Base-by-base conservation (phyloP, 2,888 invertebrate genomes). In the Operophtera brumata region DNA sequence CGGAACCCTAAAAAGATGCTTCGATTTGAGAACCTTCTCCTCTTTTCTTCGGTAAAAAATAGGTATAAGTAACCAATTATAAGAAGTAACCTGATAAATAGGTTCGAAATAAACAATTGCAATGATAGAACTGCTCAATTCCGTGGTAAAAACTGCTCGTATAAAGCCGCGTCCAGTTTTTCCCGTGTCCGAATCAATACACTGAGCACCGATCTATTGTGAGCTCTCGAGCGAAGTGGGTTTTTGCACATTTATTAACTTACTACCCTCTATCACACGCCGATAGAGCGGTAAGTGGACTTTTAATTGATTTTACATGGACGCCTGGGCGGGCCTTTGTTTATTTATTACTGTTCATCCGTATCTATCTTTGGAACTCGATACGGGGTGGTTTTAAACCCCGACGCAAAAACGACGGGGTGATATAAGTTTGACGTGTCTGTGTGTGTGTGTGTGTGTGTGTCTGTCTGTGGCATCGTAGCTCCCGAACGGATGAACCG, bases 231-330 rank as follows among this genome's bases (percentile, higher is more conserved):
- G 26, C 43, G 39, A 39, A 54, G 55, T 53, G 55, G 58, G 50
- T 56, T 61, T 57, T 58, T 56, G 44, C 61, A 55, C 57, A 55
- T 58, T 61, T 61, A 61, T 61, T 61, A 55, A 53, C 54, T 55
- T 51, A 53, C 57, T 53, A 47, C 52, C 47, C 45, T 55, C 51
- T 55, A 57, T 57, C 51, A 54, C 54, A 28, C 48, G 47, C 50
- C 39, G 26, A 52, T 47, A 30, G 44, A 42, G 37, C 35, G 44
- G 42, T 50, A 55, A 55, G 57, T 55, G 57, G 49, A 44, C 36
- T 55, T 61, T 60, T 61, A 61, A 61, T 61, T 61, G 53, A 56
- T 55, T 61, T 52, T 37, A 55, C 53, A 47, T 55, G 54, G 41
- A 59, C 47, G 49, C 48, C 47, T 34, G 47, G 28, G 13, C 44